phyloP scores from a whole-genome alignment of 2,888 invertebrate species.

The Petrolisthes manimaculis region DNA sequence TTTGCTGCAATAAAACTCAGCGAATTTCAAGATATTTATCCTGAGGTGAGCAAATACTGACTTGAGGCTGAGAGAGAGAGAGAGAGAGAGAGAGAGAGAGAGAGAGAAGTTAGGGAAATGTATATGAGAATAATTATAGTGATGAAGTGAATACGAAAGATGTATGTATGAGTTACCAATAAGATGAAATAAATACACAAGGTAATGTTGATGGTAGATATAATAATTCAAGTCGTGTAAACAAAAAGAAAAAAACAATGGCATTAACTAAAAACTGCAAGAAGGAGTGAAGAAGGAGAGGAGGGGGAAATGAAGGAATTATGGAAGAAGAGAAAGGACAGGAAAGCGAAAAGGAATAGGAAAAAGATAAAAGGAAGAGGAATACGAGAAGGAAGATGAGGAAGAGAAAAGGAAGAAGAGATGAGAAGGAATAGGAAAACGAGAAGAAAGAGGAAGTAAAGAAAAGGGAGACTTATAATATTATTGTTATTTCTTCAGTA shows the following conservation, averaged over 20 bases:
- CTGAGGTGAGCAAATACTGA: constrained; percentile 24
- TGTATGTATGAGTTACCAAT: not conserved
- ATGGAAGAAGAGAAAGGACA: not conserved
- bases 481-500: no score
- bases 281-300: not conserved
- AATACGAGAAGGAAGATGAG: not conserved
- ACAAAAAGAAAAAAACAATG: no score
- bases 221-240: no score
- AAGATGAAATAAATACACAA: no score
- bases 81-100: not conserved
- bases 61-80: constrained; percentile 3
- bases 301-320: not conserved
- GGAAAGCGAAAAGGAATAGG: not conserved
- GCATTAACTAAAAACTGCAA: no score
- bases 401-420: not conserved
- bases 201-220: no score
- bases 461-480: not conserved
- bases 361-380: not conserved
- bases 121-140: not conserved
- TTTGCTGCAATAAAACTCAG: constrained; percentile 23
- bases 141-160: not conserved
- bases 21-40: constrained; percentile 21
- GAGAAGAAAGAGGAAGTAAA: not conserved
- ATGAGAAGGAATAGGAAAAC: not conserved
- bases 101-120: not conserved